A percentile compares a stretch with the other conserved stretches of the same genome.
phyloP scores from a whole-genome alignment of 2,113 vertebrate genomes.

The Cephalopterus ornatus region DNA sequence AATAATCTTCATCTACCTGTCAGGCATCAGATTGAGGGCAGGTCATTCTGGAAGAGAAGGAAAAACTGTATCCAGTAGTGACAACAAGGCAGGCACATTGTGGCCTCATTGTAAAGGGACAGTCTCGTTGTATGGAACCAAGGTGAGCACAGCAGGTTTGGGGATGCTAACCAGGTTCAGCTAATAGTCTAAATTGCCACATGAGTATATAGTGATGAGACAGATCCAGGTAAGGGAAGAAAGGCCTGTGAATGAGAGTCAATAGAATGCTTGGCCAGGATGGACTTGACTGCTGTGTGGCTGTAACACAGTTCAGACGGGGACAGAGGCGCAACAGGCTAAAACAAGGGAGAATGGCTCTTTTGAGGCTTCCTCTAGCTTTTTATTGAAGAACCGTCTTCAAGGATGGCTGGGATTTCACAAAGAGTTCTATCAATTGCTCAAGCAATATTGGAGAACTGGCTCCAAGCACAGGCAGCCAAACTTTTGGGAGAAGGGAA shows the following conservation, averaged over 20 bases:
- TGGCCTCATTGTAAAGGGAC: not conserved
- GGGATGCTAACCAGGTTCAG: not conserved
- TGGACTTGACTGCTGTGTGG: not conserved
- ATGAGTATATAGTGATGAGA: not conserved
- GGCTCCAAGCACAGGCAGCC: not conserved
- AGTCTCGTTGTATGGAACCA: accelerated
- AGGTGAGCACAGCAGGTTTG: not conserved
- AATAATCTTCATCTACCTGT: not conserved
- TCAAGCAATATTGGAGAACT: accelerated
- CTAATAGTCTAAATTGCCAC: not conserved
- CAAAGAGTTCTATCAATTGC: not conserved
- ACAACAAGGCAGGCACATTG: not conserved
- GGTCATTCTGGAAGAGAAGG: not conserved
- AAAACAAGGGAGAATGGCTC: not conserved
- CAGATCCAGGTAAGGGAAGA: not conserved
- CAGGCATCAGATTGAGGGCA: not conserved
- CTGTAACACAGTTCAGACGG: not conserved
- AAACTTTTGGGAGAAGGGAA: not conserved
- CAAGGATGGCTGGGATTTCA: not conserved
- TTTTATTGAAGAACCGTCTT: not conserved
- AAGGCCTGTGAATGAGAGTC: not conserved
- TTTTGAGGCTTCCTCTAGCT: not conserved
- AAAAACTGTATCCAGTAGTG: not conserved
- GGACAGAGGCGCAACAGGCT: not conserved
- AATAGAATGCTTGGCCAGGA: not conserved